Evolutionary conservation across 2,797 vertebrate species (phyloP).

Genomic region (Pantherophis alleghaniensis): DNA sequence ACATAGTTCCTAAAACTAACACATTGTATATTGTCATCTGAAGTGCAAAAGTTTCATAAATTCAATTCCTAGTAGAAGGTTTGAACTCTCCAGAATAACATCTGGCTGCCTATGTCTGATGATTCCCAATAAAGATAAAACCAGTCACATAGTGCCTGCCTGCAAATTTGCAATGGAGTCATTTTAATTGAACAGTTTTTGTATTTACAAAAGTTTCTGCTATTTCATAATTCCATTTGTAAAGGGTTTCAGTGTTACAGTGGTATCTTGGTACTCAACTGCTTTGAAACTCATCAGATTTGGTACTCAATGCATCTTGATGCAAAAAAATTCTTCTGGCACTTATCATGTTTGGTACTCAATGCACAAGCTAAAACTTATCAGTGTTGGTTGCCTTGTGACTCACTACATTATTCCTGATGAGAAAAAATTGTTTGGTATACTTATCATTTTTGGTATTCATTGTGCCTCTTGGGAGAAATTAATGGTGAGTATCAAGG

Average conservation of each 20-base stretch:
- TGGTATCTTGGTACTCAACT: too few species aligned
- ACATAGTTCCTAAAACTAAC: not conserved
- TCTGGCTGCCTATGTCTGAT: not conserved
- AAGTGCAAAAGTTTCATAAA: not conserved
- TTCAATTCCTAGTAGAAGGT: not conserved
- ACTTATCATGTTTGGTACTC: not conserved
- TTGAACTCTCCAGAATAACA: not conserved
- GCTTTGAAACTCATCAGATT: too few species aligned
- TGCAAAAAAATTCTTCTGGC: not conserved
- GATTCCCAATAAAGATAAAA: not conserved
- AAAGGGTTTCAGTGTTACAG: not conserved
- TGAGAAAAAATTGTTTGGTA: not conserved
- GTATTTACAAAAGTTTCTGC: not conserved
- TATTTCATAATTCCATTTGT: not conserved
- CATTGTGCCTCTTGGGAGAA: not conserved
- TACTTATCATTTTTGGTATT: not conserved
- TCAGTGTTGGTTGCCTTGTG: not conserved
- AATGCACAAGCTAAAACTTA: not conserved
- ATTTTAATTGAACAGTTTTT: not conserved
- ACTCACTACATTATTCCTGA: not conserved
- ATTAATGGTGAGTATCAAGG: not conserved
- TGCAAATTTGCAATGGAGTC: not conserved
- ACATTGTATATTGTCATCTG: not conserved
- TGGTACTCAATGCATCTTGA: not conserved
- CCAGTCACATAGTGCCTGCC: not conserved